Evolutionary conservation across 2,113 vertebrate species (phyloP).

Genomic region (Hassar affinis): DNA sequence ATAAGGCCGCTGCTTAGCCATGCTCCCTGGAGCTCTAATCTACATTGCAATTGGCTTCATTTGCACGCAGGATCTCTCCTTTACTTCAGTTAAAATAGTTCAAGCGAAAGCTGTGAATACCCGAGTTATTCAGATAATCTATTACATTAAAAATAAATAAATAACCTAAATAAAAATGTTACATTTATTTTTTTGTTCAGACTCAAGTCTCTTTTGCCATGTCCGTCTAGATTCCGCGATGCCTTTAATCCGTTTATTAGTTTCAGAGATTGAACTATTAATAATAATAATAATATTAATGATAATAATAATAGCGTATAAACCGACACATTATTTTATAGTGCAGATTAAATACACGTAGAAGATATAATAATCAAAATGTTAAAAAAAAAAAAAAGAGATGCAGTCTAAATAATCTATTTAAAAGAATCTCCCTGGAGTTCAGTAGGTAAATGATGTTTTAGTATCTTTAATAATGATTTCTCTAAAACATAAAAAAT

Average conservation of each 20-base stretch:
- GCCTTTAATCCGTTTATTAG: background rate
- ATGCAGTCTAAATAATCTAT: background rate
- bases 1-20: conserved; percentile 69
- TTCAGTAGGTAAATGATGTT: background rate
- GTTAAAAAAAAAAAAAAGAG: too few species aligned
- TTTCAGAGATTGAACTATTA: too few species aligned
- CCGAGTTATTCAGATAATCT: too few species aligned
- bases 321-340: too few species aligned
- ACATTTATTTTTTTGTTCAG: background rate
- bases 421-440: background rate
- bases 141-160: background rate
- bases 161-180: background rate
- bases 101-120: conserved; percentile 56
- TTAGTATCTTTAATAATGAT: background rate
- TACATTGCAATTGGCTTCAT: conserved; percentile 77
- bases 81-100: conserved; percentile 51
- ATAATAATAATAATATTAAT: background rate
- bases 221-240: background rate
- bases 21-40: conserved; percentile 73
- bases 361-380: too few species aligned
- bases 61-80: conserved; percentile 68
- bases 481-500: too few species aligned
- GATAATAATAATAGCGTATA: background rate
- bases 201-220: background rate
- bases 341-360: background rate